A percentile compares a stretch with the other conserved stretches of the same genome.
Conservation (phyloP, 2,113 vertebrate species). For the Todiramphus saurophagus region DNA sequence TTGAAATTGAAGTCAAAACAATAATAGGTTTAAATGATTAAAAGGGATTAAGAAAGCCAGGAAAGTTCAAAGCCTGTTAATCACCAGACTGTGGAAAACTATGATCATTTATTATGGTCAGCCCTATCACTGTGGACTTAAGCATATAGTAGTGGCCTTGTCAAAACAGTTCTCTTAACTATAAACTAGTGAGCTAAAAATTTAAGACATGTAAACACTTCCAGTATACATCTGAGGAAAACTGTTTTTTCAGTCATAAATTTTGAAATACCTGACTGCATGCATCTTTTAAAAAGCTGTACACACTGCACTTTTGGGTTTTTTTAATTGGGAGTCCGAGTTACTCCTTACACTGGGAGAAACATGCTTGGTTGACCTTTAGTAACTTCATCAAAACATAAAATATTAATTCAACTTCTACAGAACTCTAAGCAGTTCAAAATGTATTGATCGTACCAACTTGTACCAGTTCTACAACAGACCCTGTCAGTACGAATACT, state of each 20-base stretch:
- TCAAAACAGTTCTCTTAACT: not conserved
- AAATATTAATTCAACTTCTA: not conserved
- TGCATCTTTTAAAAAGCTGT: not conserved
- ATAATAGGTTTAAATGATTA: slow-evolving; percentile 77
- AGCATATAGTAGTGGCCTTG: not conserved
- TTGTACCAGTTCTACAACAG: not conserved
- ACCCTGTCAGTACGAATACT: not conserved
- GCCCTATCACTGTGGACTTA: slow-evolving; percentile 13
- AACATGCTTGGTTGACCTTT: not conserved
- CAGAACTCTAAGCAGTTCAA: not conserved
- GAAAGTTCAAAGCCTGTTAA: slow-evolving; percentile 57
- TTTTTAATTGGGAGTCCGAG: not conserved
- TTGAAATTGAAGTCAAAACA: slow-evolving; percentile 59
- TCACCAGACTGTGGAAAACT: not conserved
- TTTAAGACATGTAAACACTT: not conserved
- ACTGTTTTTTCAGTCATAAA: not conserved
- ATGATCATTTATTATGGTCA: slow-evolving; percentile 29
- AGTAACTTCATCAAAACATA: not conserved
- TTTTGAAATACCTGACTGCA: not conserved
- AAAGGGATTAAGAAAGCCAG: slow-evolving; percentile 64
- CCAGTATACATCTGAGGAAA: not conserved
- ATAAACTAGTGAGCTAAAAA: not conserved
- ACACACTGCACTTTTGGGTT: not conserved
- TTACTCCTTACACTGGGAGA: not conserved
- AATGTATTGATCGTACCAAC: not conserved